phyloP scores from a whole-genome alignment of 2,113 vertebrate species.

The Xiphorhynchus elegans region DNA sequence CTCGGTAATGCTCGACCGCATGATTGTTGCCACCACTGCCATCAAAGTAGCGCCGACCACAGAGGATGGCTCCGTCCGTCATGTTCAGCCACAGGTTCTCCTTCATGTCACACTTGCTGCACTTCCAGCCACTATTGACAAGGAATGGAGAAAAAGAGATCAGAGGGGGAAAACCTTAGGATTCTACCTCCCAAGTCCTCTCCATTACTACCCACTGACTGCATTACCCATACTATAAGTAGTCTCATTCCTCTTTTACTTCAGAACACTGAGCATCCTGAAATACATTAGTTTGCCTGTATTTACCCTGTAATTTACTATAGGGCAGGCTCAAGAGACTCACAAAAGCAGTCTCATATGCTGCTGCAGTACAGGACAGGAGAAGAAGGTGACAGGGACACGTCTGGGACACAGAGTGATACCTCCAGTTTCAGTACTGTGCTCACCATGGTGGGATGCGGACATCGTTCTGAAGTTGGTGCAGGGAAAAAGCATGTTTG shows the following conservation, averaged over 20 bases:
- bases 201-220: not conserved
- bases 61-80: slow-evolving; percentile 93
- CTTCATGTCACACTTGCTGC: slow-evolving; percentile 92
- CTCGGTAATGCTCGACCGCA: slow-evolving; percentile 89
- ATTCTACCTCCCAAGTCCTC: not conserved
- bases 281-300: not conserved
- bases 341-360: not conserved
- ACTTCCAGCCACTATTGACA: slow-evolving; percentile 89
- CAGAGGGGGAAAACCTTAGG: not conserved
- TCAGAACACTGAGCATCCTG: not conserved
- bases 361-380: not conserved
- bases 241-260: not conserved
- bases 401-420: not conserved
- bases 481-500: slow-evolving; percentile 87
- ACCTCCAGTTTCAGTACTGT: not conserved
- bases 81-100: slow-evolving; percentile 99
- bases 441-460: slow-evolving; percentile 95
- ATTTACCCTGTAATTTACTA: not conserved
- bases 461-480: slow-evolving; percentile 91
- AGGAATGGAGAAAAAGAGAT: not conserved
- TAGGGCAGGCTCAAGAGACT: not conserved
- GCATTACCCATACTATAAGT: rapidly evolving
- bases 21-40: slow-evolving; percentile 97
- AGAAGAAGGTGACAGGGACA: not conserved
- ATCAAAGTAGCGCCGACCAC: slow-evolving; percentile 95